These are phyloP conservation scores for Ammospiza caudacuta DNA, from an alignment of 2,113 vertebrate genomes.

Conservation along the genomic window DNA sequence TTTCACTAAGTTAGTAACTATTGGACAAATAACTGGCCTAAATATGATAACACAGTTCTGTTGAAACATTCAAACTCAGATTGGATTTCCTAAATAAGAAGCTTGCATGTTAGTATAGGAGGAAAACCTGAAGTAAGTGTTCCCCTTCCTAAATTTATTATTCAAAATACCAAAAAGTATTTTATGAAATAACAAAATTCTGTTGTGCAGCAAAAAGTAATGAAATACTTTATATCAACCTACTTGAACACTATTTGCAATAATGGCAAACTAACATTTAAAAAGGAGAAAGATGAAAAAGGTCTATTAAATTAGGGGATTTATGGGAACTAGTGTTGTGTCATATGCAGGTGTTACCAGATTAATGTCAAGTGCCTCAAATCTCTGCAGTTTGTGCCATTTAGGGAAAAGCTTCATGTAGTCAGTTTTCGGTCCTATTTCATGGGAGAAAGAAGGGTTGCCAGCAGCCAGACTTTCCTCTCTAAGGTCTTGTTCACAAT, in stretches of 20 bases:
- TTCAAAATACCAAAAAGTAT: not conserved
- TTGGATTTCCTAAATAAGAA: conserved; percentile 36
- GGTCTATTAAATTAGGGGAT: not conserved
- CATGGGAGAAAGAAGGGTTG: not conserved
- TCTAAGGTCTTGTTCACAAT: not conserved
- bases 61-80: conserved; percentile 13
- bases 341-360: not conserved
- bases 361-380: not conserved
- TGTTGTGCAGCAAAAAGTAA: not conserved
- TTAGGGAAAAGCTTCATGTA: not conserved
- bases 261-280: not conserved
- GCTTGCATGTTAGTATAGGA: not conserved
- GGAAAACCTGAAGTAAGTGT: not conserved
- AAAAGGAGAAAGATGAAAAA: not conserved
- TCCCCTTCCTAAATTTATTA: not conserved
- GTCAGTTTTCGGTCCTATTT: not conserved
- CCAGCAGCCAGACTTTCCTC: not conserved
- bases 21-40: conserved; percentile 18
- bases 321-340: not conserved
- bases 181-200: not conserved
- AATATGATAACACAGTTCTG: not conserved
- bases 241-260: not conserved
- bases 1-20: conserved; percentile 23
- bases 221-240: not conserved
- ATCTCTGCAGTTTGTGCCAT: not conserved